Percentiles rank a stretch among this genome's conserved stretches.
Evolutionary conservation across 1,140 invertebrate species (phyloP).

Genomic region (Trigoniulus corallinus): DNA sequence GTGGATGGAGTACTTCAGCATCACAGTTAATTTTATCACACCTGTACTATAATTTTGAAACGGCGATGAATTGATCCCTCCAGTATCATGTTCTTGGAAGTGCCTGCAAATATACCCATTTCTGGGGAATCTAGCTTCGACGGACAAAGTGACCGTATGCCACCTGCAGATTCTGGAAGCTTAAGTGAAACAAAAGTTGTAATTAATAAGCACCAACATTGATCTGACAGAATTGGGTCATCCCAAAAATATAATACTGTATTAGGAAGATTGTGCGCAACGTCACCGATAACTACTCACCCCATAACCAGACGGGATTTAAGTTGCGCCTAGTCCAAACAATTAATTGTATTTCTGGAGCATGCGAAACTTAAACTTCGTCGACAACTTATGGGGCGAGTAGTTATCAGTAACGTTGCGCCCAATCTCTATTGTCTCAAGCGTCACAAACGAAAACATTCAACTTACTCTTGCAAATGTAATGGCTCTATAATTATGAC

Average conservation of each 20-base stretch:
- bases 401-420: too few species aligned
- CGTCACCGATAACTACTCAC: too few species aligned
- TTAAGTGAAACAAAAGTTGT: conserved; percentile 25
- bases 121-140: conserved; percentile 66
- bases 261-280: background rate
- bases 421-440: too few species aligned
- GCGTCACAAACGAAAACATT: too few species aligned
- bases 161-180: conserved; percentile 66
- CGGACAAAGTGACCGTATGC: conserved; percentile 69
- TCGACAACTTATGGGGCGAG: too few species aligned
- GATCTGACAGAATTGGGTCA: background rate
- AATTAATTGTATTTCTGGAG: too few species aligned
- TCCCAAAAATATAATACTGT: background rate
- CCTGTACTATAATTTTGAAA: conserved; percentile 54
- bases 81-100: conserved; percentile 78
- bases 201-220: too few species aligned
- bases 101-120: conserved; percentile 81
- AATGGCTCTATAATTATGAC: conserved; percentile 77
- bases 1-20: background rate
- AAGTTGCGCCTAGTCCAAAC: too few species aligned
- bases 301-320: too few species aligned
- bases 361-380: too few species aligned
- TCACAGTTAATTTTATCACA: conserved; percentile 21
- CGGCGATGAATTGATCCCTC: conserved; percentile 77
- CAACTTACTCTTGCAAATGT: conserved; percentile 62